Evolutionary conservation across 2,113 vertebrate genomes (phyloP), one percentile per base, ranked within the genome.

Genomic region (Cinclus cinclus): DNA sequence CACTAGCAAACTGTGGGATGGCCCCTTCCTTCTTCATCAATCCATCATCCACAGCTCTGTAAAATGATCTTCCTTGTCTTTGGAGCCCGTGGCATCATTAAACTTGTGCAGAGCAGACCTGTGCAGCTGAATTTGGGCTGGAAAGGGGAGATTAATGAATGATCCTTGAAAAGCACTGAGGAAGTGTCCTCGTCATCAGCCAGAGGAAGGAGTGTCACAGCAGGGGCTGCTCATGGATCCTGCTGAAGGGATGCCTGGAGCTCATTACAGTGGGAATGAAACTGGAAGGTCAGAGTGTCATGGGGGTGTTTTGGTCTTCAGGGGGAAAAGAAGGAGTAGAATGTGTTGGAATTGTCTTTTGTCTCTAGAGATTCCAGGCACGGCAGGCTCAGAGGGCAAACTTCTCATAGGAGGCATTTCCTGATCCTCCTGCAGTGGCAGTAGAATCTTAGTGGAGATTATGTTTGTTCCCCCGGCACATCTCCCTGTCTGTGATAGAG

Each of bases 221-320:
- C 62, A 78, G 30, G n/a, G 62, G 30, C 16, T 20, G 16, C 93
- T 93, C 69, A 58, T 33, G 53, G 88, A 76, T 46, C 56, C 73
- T 74, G 42, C 90, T 71, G 49, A 89, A 94, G 80, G 65, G 67
- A 19, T 91, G 42, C 76, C 52, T n/a, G 39, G 62, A 63, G 73
- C 92, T 97, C 75, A 21, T 98, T 96, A 83, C 14, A 90, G 68
- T 30, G 52, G 63, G 71, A 84, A 50, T 83, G 71, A 83, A 94
- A 70, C 76, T n/a, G 84, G 87, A 81, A 95, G 94, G 95, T 96
- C 79, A 59, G 1, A 86, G 58, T 55, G 74, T 58, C 93, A 50
- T 5, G 47, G 56, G 23, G 37, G 27, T 62, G 56, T 59, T 93
- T 80, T 4, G 12, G 78, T 68, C 37, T 78, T 47, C n/a, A 81